Conservation (phyloP, 1,140 invertebrate species). For the Drosophila nannoptera region DNA sequence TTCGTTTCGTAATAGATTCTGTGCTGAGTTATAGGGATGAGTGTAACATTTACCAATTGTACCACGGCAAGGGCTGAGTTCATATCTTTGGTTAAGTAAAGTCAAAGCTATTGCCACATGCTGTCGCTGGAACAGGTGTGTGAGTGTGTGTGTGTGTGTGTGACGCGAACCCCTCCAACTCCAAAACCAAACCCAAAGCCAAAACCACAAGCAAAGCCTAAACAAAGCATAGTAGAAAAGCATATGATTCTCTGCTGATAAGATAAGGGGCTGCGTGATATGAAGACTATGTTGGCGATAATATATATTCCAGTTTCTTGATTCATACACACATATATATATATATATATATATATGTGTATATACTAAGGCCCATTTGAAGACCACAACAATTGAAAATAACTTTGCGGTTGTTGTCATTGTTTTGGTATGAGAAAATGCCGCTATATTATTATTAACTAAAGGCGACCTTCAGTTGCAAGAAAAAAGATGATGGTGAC, state of each 20-base stretch:
- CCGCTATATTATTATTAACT: conserved; percentile 5
- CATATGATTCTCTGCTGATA: conserved; percentile 40
- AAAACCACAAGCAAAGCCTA: not conserved
- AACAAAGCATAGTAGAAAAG: conserved; percentile 31
- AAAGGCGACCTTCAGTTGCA: conserved; percentile 16
- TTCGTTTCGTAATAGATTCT: not conserved
- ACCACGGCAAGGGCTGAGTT: conserved; percentile 17
- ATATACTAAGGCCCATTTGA: not conserved
- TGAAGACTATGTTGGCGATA: conserved; percentile 32
- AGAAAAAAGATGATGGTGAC: not conserved
- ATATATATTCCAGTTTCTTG: conserved; percentile 1
- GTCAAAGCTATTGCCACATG: conserved; percentile 24
- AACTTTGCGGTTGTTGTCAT: conserved; percentile 20
- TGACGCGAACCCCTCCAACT: conserved; percentile 4
- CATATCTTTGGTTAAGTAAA: conserved; percentile 21
- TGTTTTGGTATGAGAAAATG: conserved; percentile 2
- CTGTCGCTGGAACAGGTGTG: conserved; percentile 2
- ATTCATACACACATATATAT: not conserved
- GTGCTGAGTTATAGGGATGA: not conserved
- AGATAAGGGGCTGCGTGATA: conserved; percentile 32
- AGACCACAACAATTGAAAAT: conserved; percentile 42
- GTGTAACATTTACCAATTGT: conserved; percentile 16
- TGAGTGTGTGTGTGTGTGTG: conserved; percentile 5
- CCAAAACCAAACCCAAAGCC: conserved; percentile 8
- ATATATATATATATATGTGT: conserved; percentile 10